These are phyloP conservation scores for Cynocephalus volans DNA, from an alignment of 2,113 vertebrate species.

Conservation along the genomic window DNA sequence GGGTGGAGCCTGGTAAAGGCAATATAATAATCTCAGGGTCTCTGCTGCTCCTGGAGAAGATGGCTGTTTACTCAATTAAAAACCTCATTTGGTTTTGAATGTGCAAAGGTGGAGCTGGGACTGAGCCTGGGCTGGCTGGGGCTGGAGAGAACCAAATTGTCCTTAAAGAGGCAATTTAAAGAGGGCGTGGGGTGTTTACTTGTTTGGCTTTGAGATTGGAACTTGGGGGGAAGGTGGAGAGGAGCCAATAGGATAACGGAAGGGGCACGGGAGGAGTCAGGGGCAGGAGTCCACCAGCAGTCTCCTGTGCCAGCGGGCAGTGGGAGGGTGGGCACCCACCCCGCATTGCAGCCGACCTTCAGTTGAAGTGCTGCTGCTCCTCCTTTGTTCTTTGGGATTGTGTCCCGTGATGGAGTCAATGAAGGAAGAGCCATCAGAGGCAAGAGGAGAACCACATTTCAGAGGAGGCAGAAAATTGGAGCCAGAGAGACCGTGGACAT, in stretches of 20 bases:
- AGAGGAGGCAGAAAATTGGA: neutral
- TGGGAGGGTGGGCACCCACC: neutral
- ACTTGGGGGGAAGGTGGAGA: neutral
- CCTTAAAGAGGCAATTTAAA: neutral
- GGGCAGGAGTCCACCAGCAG: neutral
- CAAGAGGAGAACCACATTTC: neutral
- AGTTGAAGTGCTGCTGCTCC: accelerated
- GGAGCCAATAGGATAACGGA: neutral
- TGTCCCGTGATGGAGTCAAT: neutral
- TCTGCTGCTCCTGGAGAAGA: neutral
- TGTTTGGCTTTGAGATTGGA: neutral
- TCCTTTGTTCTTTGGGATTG: accelerated
- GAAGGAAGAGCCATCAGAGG: neutral
- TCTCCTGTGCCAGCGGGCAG: neutral
- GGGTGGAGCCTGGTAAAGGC: neutral
- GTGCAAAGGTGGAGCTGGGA: neutral
- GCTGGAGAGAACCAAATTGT: neutral
- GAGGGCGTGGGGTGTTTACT: neutral
- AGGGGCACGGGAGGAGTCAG: neutral
- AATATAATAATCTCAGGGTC: neutral
- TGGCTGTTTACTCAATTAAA: accelerated
- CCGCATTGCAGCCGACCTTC: neutral
- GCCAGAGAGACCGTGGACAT: neutral
- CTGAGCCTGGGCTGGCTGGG: neutral
- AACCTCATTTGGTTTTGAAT: neutral